These are phyloP conservation scores for Malurus cyaneus DNA, from an alignment of 2,113 vertebrate species.

Conservation along the genomic window DNA sequence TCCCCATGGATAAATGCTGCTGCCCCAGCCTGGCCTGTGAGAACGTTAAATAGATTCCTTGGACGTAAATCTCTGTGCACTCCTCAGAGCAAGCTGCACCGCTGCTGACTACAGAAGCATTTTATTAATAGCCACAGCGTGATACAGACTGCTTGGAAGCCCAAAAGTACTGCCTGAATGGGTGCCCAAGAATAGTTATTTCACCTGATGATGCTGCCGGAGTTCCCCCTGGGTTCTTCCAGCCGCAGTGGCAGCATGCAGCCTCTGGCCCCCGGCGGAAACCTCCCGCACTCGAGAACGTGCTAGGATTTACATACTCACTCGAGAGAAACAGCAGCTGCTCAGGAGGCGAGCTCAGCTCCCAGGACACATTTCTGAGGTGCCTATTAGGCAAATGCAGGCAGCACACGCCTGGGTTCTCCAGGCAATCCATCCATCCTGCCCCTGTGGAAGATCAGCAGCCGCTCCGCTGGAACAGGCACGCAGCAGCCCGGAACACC, in stretches of 20 bases:
- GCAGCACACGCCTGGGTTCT: not conserved
- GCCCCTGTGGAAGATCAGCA: not conserved
- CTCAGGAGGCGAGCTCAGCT: not conserved
- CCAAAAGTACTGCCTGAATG: not conserved
- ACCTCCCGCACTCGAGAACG: not conserved
- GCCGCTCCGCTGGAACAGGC: not conserved
- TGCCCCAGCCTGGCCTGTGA: not conserved
- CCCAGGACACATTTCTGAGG: not conserved
- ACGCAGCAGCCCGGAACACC: not conserved
- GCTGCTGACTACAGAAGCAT: not conserved
- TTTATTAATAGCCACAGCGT: conserved; percentile 30
- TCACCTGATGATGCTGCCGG: not conserved
- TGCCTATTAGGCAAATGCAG: not conserved
- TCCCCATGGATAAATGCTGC: not conserved
- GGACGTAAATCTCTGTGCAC: not conserved
- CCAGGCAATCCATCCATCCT: not conserved
- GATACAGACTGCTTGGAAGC: not conserved
- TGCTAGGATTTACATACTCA: not conserved
- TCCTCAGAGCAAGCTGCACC: not conserved
- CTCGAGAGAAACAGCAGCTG: conserved; percentile 12
- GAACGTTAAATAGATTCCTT: not conserved
- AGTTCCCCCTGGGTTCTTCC: not conserved
- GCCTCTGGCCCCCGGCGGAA: not conserved
- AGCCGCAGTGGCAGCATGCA: not conserved
- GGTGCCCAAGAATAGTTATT: not conserved